Percentiles rank a stretch among this genome's conserved stretches.
phyloP scores from a whole-genome alignment of 2,113 vertebrate genomes.

The Cavia aperea region DNA sequence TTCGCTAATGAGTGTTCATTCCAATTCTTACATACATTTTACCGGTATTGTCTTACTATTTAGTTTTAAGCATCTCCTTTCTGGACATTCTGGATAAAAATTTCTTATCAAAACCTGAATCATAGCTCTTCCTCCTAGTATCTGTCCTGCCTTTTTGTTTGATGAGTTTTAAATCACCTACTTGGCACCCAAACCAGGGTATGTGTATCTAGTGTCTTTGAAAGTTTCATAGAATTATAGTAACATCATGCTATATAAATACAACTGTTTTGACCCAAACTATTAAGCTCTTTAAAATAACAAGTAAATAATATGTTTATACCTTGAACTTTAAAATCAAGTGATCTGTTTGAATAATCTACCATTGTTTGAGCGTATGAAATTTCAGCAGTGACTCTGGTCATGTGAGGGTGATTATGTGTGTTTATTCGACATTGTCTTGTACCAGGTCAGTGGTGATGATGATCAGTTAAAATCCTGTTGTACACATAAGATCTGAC shows the following conservation, averaged over 20 bases:
- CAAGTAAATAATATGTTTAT: not conserved
- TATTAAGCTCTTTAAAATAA: not conserved
- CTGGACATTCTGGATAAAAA: not conserved
- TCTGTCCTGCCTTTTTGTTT: conserved; percentile 18
- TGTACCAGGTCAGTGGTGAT: not conserved
- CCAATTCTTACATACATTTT: not conserved
- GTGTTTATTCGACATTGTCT: not conserved
- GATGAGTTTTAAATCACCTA: conserved; percentile 10
- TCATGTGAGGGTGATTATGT: not conserved
- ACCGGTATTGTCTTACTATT: not conserved
- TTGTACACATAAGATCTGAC: not conserved
- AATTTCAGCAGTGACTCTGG: not conserved
- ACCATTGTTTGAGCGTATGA: not conserved
- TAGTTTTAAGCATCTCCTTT: not conserved
- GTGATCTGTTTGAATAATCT: not conserved
- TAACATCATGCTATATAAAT: not conserved
- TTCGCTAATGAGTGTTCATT: conserved; percentile 20
- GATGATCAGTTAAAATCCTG: not conserved
- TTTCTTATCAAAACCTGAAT: not conserved
- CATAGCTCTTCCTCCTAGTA: not conserved
- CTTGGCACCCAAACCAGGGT: not conserved
- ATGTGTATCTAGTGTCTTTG: not conserved
- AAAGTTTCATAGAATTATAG: conserved; percentile 16
- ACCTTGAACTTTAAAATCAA: not conserved
- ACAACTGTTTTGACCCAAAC: not conserved